Evolutionary conservation across 2,113 vertebrate genomes (phyloP).

Genomic region (Cariama cristata): DNA sequence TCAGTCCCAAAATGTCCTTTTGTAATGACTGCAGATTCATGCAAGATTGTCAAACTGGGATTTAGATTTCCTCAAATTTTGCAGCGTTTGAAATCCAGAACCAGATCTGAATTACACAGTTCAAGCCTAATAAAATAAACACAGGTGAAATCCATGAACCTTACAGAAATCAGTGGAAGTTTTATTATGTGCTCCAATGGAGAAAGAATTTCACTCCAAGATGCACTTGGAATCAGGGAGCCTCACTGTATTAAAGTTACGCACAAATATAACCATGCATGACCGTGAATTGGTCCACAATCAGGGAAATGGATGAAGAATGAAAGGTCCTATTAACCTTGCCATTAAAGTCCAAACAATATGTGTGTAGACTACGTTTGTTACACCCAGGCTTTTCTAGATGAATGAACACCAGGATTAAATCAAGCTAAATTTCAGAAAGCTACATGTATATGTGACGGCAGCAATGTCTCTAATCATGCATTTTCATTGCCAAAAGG

Average conservation of each 20-base stretch:
- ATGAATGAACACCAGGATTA: neutral
- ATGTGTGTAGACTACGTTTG: neutral
- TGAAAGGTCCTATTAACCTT: neutral
- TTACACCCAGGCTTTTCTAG: neutral
- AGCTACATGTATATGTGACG: neutral
- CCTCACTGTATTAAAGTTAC: neutral
- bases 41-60: neutral
- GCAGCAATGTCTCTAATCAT: neutral
- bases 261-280: neutral
- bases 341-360: neutral
- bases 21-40: neutral
- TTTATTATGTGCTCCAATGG: neutral
- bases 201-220: neutral
- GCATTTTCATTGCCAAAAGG: neutral
- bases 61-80: slow-evolving; percentile 7
- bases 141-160: neutral
- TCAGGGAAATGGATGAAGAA: neutral
- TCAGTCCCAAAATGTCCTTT: neutral
- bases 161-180: neutral
- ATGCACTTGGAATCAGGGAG: neutral
- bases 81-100: neutral
- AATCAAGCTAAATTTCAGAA: slow-evolving; percentile 11
- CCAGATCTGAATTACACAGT: neutral
- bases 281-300: neutral
- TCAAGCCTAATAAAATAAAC: slow-evolving; percentile 25